Conservation (phyloP, 2,113 vertebrate species). For the Microtus richardsoni region DNA sequence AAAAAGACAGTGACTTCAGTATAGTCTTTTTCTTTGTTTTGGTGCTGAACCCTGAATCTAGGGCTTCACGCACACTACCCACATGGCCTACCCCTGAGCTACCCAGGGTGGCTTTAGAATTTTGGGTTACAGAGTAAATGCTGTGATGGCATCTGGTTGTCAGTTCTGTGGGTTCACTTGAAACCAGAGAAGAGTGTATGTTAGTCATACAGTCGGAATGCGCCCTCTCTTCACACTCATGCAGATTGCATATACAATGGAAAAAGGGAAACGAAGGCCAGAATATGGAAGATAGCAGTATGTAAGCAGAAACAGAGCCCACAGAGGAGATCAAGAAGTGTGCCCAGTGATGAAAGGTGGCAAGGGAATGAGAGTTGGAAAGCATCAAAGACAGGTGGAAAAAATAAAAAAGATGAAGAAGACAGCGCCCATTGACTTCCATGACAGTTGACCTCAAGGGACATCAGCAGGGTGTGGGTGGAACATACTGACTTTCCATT, state of each 20-base stretch:
- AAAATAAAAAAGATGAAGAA: not conserved
- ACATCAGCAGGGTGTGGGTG: not conserved
- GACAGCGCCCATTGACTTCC: not conserved
- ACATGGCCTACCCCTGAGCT: not conserved
- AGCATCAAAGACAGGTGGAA: not conserved
- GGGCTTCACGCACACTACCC: not conserved
- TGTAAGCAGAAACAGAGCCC: not conserved
- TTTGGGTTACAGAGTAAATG: not conserved
- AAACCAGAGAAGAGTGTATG: not conserved
- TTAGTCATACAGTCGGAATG: not conserved
- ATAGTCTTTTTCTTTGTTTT: no score
- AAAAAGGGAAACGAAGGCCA: not conserved
- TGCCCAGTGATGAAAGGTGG: not conserved
- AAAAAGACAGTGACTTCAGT: not conserved
- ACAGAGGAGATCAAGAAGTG: no score
- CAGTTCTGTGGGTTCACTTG: not conserved
- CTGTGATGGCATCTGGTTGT: not conserved
- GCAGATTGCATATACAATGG: accelerated
- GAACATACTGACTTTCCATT: not conserved
- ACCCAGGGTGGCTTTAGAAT: not conserved
- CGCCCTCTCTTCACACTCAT: not conserved
- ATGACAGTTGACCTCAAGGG: not conserved
- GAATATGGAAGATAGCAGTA: not conserved
- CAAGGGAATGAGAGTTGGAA: not conserved
- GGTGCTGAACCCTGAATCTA: not conserved